These are phyloP conservation scores for Tenthredo notha DNA, from an alignment of 2,888 invertebrate genomes.

Conservation along the genomic window DNA sequence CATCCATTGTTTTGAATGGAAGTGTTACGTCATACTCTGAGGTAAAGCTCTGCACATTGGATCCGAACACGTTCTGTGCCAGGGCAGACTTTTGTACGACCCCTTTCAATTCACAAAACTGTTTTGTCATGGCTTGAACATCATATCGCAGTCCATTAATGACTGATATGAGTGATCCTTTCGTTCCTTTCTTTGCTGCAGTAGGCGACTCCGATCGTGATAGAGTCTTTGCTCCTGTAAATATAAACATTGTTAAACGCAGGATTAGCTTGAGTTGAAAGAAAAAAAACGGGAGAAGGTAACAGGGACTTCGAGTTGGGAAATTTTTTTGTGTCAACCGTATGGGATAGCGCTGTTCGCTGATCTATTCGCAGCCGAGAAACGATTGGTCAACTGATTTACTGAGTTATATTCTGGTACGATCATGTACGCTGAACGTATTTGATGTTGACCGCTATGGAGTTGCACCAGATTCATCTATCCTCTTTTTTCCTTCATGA, in stretches of 20 bases:
- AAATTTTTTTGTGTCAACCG: too few relatives aligned
- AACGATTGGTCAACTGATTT: background rate
- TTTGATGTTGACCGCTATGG: too few relatives aligned
- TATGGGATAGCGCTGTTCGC: too few relatives aligned
- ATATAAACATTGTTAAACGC: background rate
- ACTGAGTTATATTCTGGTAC: background rate
- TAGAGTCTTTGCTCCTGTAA: background rate
- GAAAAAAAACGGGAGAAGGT: background rate
- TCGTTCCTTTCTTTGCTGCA: background rate
- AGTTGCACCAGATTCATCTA: too few relatives aligned
- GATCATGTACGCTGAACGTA: background rate
- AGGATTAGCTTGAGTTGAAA: background rate
- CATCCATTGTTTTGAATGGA: constrained; percentile 23
- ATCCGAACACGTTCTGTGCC: constrained; percentile 16
- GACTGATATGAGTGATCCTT: constrained; percentile 19
- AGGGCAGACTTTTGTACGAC: constrained; percentile 28
- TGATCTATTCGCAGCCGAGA: background rate
- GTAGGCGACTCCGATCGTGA: background rate
- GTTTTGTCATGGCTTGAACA: constrained; percentile 1
- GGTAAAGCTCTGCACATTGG: constrained; percentile 24
- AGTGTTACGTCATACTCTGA: constrained; percentile 11
- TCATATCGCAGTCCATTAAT: constrained; percentile 9
- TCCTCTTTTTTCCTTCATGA: background rate
- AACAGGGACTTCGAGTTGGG: background rate
- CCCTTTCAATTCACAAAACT: constrained; percentile 5